Evolutionary conservation across 2,888 invertebrate species (phyloP), one percentile per base, ranked within the genome.

Genomic region (Machimus atricapillus): DNA sequence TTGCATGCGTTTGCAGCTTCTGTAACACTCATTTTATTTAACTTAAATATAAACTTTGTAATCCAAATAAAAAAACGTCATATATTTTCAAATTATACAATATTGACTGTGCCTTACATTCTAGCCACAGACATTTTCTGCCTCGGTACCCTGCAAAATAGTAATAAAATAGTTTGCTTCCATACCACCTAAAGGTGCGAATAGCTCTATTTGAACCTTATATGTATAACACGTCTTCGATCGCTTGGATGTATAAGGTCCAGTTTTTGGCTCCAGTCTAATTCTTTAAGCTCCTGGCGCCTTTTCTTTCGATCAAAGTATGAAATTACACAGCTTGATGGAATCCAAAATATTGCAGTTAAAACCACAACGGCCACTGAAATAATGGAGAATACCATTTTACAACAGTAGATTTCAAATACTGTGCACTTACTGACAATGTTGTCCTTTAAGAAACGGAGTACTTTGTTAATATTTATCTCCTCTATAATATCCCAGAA

Each of bases 401-500:
- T 37, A 16, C 0, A 52, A 52, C 6, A 1, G n/a, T 19, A 0
- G 27, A 66, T 19, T 23, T 23, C 66, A 6, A 12, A 27, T 9
- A 8, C 4, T 19, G 27, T 46, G 1, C 88, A 91, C 93, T 91
- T 97, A 87, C 98, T 98, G 46, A 99, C 98, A 88, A 98, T 97
- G 91, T 98, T 98, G 93, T 98, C 98, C 87, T 97, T 95, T 85
- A 98, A 94, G 91, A 98, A 98, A 85, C 97, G 94, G 90, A 98
- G 94, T 90, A 98, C 97, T 91, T 97, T 97, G 92, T 97, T 98
- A 88, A 98, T 98, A 92, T 98, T 98, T 87, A 98, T 98, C 90
- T 98, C 98, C 93, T 98, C 98, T 88, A 99, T 98, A 83, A 99
- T 98, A 91, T 98, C 97, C 98, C 98, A 99, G 93, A 99, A 97